phyloP scores from a whole-genome alignment of 2,113 vertebrate species.

The Etheostoma spectabile region DNA sequence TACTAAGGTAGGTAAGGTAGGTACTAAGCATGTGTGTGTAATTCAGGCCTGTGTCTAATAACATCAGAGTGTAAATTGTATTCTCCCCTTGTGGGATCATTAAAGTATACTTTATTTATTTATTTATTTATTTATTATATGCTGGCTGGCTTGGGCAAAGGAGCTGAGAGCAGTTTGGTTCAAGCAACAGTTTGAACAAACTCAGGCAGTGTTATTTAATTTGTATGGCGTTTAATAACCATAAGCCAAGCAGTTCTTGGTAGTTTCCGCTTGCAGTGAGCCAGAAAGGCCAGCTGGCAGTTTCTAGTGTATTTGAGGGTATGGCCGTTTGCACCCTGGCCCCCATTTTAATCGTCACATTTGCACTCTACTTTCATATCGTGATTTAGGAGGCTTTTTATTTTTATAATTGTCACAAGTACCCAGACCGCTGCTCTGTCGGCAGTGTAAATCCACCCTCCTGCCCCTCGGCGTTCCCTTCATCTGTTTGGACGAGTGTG shows the following conservation, averaged over 20 bases:
- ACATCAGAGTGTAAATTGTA: too few species aligned
- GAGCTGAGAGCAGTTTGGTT: background rate
- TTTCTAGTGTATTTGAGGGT: slow-evolving; percentile 77
- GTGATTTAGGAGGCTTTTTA: slow-evolving; percentile 83
- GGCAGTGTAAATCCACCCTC: slow-evolving; percentile 59
- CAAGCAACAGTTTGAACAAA: slow-evolving; percentile 3
- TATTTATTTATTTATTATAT: too few species aligned
- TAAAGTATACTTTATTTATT: too few species aligned
- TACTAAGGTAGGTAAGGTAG: too few species aligned
- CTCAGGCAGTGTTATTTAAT: too few species aligned
- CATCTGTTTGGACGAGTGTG: slow-evolving; percentile 46
- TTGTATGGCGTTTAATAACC: slow-evolving; percentile 2
- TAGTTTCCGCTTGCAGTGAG: slow-evolving; percentile 68
- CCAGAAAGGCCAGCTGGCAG: slow-evolving; percentile 74
- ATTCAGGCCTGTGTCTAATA: background rate
- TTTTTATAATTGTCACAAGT: slow-evolving; percentile 77
- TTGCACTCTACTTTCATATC: slow-evolving; percentile 77
- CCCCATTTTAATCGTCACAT: slow-evolving; percentile 77
- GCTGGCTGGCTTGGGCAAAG: background rate
- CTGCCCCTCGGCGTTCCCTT: slow-evolving; percentile 28
- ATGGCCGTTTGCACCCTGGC: slow-evolving; percentile 60
- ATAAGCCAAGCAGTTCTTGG: slow-evolving; percentile 65
- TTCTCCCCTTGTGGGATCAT: too few species aligned
- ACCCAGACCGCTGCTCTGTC: slow-evolving; percentile 53
- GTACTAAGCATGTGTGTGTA: background rate